Evolutionary conservation across 2,888 invertebrate species (phyloP).

Genomic region (Anaspis maculata): DNA sequence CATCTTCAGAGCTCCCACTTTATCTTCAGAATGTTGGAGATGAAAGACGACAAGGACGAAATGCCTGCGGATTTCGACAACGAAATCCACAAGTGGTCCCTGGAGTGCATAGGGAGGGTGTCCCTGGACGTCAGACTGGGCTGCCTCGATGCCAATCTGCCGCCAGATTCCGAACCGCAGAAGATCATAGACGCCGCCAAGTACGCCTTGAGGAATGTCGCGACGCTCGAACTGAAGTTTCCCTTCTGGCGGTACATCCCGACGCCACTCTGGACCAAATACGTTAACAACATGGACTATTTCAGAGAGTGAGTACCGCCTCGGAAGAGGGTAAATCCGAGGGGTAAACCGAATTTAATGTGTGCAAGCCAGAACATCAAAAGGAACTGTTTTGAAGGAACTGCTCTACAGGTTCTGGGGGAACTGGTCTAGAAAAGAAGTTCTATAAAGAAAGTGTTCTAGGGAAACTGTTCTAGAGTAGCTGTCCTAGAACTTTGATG

Average conservation of each 20-base stretch:
- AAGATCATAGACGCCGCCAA: constrained; percentile 57
- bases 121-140: constrained; percentile 58
- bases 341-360: neutral
- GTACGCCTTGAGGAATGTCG: constrained; percentile 58
- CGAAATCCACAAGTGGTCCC: constrained; percentile 70
- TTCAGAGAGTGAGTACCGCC: constrained; percentile 53
- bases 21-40: constrained; percentile 47
- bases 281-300: constrained; percentile 57
- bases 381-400: no score
- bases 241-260: constrained; percentile 61
- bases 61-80: constrained; percentile 59
- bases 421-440: no score
- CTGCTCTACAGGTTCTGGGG: no score
- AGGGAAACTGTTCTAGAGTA: no score
- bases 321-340: neutral
- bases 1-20: no score
- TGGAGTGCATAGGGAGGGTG: constrained; percentile 64
- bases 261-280: constrained; percentile 54
- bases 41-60: constrained; percentile 49
- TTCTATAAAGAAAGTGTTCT: no score
- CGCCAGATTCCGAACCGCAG: constrained; percentile 48
- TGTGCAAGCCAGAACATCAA: no score
- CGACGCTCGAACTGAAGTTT: constrained; percentile 54
- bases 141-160: constrained; percentile 50
- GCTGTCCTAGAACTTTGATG: no score